Evolutionary conservation across 2,113 vertebrate species (phyloP).

Genomic region (Meriones unguiculatus): DNA sequence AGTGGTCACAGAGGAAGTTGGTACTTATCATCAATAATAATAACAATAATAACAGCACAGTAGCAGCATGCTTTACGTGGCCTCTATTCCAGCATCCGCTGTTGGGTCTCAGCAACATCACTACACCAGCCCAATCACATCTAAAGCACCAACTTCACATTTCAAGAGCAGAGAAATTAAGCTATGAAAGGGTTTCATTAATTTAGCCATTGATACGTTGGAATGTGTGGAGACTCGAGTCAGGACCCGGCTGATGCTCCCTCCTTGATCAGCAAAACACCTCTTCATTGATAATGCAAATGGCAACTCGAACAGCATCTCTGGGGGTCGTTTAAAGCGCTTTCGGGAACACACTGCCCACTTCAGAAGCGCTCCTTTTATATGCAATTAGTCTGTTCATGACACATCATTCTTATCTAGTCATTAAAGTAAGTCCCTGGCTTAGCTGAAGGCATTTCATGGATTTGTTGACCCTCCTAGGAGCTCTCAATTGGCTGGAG

Average conservation of each 20-base stretch:
- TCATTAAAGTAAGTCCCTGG: constrained; percentile 80
- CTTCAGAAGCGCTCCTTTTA: constrained; percentile 70
- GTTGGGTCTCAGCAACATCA: neutral
- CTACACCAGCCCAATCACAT: neutral
- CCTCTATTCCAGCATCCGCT: neutral
- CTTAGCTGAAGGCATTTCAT: constrained; percentile 66
- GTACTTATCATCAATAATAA: neutral
- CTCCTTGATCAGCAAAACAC: constrained; percentile 46
- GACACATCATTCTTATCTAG: constrained; percentile 77
- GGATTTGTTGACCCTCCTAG: constrained; percentile 59
- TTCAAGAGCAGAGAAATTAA: constrained; percentile 52
- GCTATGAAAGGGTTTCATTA: constrained; percentile 29
- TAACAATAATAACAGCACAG: neutral
- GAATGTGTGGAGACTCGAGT: constrained; percentile 52
- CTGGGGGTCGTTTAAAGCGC: constrained; percentile 67
- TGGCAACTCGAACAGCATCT: constrained; percentile 60
- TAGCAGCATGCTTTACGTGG: neutral
- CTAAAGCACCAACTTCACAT: constrained; percentile 48
- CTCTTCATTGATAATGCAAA: constrained; percentile 78
- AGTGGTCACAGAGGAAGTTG: neutral
- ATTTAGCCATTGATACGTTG: constrained; percentile 39
- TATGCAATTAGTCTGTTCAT: constrained; percentile 82
- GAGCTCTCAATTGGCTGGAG: constrained; percentile 20
- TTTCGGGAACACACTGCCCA: constrained; percentile 63
- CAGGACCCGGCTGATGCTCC: neutral